These are phyloP conservation scores for Alexandromys oeconomus DNA, from an alignment of 2,797 vertebrate species.

Conservation along the genomic window DNA sequence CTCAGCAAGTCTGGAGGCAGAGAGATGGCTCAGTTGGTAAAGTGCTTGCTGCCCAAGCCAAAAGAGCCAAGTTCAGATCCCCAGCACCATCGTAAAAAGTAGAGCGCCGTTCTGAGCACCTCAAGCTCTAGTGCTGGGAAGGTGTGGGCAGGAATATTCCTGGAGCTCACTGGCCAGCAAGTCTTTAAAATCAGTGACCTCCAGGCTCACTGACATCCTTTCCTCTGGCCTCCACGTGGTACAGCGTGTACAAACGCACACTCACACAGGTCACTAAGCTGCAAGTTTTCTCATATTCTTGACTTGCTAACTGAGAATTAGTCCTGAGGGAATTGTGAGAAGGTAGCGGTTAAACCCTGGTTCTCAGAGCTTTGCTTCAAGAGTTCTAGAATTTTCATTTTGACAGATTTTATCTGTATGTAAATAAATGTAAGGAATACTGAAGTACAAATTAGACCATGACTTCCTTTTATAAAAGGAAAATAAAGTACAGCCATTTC, in stretches of 20 bases:
- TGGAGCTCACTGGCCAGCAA: neutral
- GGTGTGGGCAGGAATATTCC: too few relatives aligned
- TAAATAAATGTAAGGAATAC: neutral
- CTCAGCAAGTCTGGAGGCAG: neutral
- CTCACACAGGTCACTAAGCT: neutral
- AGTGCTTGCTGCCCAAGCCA: neutral
- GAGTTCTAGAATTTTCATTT: conserved; percentile 46
- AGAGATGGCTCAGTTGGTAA: neutral
- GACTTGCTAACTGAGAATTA: conserved; percentile 7
- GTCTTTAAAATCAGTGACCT: neutral
- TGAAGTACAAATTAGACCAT: conserved; percentile 48
- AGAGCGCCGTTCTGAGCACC: too few relatives aligned
- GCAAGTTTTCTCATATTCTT: conserved; percentile 5
- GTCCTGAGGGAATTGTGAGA: neutral
- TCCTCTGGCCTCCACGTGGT: neutral
- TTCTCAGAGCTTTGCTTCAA: neutral
- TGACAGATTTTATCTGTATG: neutral
- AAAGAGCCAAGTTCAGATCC: neutral
- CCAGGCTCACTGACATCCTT: neutral
- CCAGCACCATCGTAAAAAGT: neutral
- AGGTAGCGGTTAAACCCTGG: neutral
- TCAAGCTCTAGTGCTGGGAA: neutral
- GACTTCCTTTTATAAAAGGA: conserved; percentile 35
- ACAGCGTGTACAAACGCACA: neutral
- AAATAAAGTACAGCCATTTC: conserved; percentile 38